Evolutionary conservation across 2,113 vertebrate genomes (phyloP).

Genomic region (Bucco capensis): DNA sequence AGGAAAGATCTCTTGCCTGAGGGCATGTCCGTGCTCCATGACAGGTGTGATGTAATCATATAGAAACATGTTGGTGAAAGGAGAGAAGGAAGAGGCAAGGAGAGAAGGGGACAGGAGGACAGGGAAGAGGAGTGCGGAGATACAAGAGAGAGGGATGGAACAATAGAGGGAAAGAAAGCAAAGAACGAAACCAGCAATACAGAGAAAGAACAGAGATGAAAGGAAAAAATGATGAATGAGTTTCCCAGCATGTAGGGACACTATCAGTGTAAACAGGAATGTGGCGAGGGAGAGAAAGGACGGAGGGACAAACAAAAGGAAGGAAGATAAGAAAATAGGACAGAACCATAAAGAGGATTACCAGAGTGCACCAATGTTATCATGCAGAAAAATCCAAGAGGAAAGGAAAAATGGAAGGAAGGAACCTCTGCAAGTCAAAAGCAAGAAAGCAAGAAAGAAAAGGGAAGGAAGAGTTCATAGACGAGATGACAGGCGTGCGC

Average conservation of each 20-base stretch:
- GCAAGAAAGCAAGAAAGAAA: background rate
- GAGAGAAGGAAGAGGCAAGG: background rate
- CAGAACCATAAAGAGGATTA: background rate
- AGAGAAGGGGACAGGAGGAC: background rate
- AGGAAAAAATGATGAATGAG: background rate
- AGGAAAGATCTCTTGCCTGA: background rate
- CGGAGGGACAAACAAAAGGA: background rate
- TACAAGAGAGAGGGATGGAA: background rate
- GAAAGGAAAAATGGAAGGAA: background rate
- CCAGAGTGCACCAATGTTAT: background rate
- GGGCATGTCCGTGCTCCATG: accelerated
- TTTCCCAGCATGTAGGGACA: background rate
- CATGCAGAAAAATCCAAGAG: background rate
- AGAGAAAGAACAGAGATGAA: background rate
- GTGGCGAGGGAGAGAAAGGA: background rate
- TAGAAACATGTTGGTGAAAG: background rate
- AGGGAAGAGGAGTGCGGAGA: background rate
- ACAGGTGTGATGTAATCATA: background rate
- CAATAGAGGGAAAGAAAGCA: background rate
- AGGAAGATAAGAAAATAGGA: background rate
- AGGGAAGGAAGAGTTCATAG: background rate
- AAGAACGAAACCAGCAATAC: background rate
- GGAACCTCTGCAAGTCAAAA: background rate
- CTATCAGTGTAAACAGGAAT: background rate
- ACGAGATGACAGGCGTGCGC: accelerated